Percentiles rank a stretch among this genome's conserved stretches.
phyloP scores from a whole-genome alignment of 2,888 invertebrate genomes.

The Oasisia sp. region DNA sequence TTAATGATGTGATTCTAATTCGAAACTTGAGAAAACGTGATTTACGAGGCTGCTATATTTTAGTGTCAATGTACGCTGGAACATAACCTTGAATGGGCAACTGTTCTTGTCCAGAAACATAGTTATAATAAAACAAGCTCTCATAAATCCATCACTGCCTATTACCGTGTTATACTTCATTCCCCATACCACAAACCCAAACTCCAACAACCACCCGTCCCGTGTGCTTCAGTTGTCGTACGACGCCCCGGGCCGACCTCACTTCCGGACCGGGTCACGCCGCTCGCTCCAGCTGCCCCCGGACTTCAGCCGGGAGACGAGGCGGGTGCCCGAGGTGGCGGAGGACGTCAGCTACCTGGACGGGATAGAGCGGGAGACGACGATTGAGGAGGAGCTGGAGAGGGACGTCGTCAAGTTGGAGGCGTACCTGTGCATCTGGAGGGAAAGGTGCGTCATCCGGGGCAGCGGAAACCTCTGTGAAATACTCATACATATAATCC shows the following conservation, averaged over 20 bases:
- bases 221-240: not conserved
- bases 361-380: conserved; percentile 11
- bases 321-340: not conserved
- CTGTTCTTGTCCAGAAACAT: no score
- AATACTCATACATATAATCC: no score
- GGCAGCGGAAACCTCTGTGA: not conserved
- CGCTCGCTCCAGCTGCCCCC: not conserved
- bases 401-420: not conserved
- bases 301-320: not conserved
- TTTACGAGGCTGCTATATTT: no score
- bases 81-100: no score
- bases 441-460: not conserved
- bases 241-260: not conserved
- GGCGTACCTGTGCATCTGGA: not conserved
- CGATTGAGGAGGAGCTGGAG: not conserved
- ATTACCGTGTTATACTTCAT: no score
- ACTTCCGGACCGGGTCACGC: not conserved
- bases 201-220: not conserved
- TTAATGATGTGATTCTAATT: no score
- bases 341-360: not conserved
- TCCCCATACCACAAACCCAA: not conserved
- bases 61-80: no score
- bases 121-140: no score
- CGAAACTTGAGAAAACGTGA: no score
- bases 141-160: no score